A percentile compares a stretch with the other conserved stretches of the same genome.
These are phyloP conservation scores for Umimayanthus chanpuru DNA, from an alignment of 92 coral and sea anemone genomes.

Conservation along the genomic window DNA sequence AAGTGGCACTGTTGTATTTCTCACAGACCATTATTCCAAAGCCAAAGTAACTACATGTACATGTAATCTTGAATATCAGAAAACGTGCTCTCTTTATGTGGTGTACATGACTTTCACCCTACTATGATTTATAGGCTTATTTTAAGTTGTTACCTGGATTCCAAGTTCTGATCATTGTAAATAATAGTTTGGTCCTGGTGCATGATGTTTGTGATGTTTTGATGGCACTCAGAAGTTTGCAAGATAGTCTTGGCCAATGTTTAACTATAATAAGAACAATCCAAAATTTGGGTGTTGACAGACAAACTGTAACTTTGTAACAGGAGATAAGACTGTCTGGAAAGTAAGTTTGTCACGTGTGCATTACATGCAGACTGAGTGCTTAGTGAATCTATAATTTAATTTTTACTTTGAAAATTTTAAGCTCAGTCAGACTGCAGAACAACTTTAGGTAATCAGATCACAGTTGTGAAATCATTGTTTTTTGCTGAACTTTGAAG, in stretches of 20 bases:
- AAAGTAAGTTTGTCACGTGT: not conserved
- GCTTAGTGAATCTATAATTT: not conserved
- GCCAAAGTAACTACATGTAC: no score
- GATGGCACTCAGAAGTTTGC: no score
- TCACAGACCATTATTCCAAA: no score
- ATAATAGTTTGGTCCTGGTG: not conserved
- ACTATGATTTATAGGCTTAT: no score
- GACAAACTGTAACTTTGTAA: not conserved
- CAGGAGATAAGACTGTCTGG: not conserved
- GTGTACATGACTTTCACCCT: no score
- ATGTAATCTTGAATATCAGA: no score
- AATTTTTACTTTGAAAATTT: no score
- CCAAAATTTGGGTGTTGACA: not conserved
- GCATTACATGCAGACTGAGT: not conserved
- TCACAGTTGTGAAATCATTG: not conserved
- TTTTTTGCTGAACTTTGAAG: not conserved
- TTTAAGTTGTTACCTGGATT: no score
- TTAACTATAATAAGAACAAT: not conserved
- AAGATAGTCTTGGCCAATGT: not conserved
- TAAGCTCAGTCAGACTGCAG: no score
- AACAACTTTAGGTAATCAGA: not conserved
- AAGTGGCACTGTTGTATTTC: no score
- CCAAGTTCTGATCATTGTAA: not conserved
- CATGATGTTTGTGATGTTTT: not conserved
- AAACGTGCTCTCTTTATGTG: not conserved